Base-by-base conservation (phyloP, 2,113 vertebrate species). In the Dasyornis broadbenti region DNA sequence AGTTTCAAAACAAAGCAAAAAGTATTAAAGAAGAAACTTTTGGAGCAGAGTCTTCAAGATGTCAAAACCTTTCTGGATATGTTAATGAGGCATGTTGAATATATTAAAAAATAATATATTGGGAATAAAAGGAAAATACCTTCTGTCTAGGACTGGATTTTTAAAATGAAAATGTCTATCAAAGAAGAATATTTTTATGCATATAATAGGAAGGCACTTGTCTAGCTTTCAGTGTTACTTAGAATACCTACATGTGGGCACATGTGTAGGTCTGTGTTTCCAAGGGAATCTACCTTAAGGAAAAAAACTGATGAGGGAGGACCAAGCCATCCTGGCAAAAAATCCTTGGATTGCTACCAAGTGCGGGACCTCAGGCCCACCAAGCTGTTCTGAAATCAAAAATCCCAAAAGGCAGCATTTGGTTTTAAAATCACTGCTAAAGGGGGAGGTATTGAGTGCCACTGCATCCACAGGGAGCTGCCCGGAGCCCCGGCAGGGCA, bases 21-120 rank as follows among this genome's bases (percentile, higher is more conserved):
- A 73, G 31, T 69, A 76, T 61, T 70, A 72, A 83, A 78, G 69
- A n/a, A 90, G 66, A 71, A 95, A 82, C 64, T 79, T 87, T 49
- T 75, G 63, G 42, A 71, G 52, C n/a, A 50, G 65, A 79, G 68
- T 59, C 71, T 91, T 92, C 65, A 80, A 89, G 68, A 63, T 76
- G 90, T 54, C 75, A 93, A 31, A 89, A 61, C 39, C 57, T 84
- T 86, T 89, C 50, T 71, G 84, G 42, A 90, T 52, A 53, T 42
- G 45, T 60, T 76, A 75, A 64, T 22, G 39, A 91, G 30, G 35
- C 69, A 81, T 10, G 11, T 30, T 44, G 56, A 79, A 84, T 66
- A 60, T 53, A 86, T 66, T 78, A 1, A 68, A 91, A 90, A 76
- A 21, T 60, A 66, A 49, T 45, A 68, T 31, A 45, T 65, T 57